Percentiles rank a stretch among this genome's conserved stretches.
These are phyloP conservation scores for Siniperca scherzeri DNA, from an alignment of 2,797 vertebrate genomes.

Conservation along the genomic window DNA sequence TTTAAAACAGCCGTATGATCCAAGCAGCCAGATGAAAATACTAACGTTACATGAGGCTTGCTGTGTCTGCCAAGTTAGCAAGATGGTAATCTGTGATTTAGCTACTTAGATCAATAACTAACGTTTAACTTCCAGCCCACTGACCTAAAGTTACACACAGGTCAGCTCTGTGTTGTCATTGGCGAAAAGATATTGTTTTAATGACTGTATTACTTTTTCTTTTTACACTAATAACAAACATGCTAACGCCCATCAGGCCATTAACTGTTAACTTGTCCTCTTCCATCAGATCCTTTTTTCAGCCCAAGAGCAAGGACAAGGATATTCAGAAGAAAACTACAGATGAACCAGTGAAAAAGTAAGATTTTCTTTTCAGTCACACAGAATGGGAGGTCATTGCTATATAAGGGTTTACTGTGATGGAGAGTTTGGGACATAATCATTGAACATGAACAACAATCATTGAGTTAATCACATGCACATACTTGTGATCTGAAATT, in stretches of 20 bases:
- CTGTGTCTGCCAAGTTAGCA: not conserved
- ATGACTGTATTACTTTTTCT: not conserved
- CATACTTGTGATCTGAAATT: not conserved
- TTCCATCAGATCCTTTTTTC: slow-evolving; percentile 84
- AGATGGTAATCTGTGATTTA: not conserved
- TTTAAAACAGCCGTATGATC: too few relatives aligned
- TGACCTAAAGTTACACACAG: not conserved
- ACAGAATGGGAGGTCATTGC: not conserved
- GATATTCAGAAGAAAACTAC: slow-evolving; percentile 63
- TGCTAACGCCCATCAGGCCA: too few relatives aligned
- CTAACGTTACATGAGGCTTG: not conserved
- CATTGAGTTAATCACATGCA: not conserved
- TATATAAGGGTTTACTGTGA: not conserved
- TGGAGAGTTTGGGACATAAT: not conserved
- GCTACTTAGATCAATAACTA: too few relatives aligned
- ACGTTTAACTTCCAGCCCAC: too few relatives aligned
- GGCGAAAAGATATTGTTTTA: too few relatives aligned
- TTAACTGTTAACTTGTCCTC: not conserved
- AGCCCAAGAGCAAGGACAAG: slow-evolving; percentile 80
- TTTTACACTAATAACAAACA: not conserved
- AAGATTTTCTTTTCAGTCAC: slow-evolving; percentile 37
- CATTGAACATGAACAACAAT: too few relatives aligned
- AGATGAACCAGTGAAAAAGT: slow-evolving; percentile 78
- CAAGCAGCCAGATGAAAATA: not conserved
- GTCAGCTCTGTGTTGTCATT: too few relatives aligned